phyloP scores from a whole-genome alignment of 2,888 invertebrate genomes.

The Drosophila barbarae region DNA sequence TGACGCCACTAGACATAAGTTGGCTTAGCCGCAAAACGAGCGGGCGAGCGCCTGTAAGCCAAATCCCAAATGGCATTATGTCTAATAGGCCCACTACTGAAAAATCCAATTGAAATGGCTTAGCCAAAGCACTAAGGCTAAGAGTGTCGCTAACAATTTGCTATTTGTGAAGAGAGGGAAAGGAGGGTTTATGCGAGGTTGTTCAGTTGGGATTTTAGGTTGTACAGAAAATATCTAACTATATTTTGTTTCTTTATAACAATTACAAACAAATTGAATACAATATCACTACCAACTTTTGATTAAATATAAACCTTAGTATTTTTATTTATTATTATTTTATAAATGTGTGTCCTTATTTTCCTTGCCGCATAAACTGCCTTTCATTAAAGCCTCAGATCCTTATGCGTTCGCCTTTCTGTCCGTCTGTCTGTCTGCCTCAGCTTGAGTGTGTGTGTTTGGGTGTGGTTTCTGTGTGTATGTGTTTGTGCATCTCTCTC shows the following conservation, averaged over 20 bases:
- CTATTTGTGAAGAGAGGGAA: neutral
- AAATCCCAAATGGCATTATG: slow-evolving; percentile 28
- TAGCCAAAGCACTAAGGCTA: slow-evolving; percentile 25
- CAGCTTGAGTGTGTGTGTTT: slow-evolving; percentile 3
- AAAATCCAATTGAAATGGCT: slow-evolving; percentile 41
- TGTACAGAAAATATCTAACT: neutral
- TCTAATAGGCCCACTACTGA: slow-evolving; percentile 38
- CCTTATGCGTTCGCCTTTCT: neutral
- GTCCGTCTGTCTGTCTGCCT: neutral
- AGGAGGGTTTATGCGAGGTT: slow-evolving; percentile 2
- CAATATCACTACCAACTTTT: no score
- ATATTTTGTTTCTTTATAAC: rapidly evolving
- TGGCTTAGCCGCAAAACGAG: slow-evolving; percentile 22
- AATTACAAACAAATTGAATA: neutral
- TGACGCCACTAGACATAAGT: slow-evolving; percentile 22
- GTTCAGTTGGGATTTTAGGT: no score
- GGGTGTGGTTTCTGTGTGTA: slow-evolving; percentile 14
- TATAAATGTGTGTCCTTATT: neutral
- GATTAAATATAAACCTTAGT: neutral
- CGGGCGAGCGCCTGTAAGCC: slow-evolving; percentile 13
- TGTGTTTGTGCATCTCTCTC: slow-evolving; percentile 19
- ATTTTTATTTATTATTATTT: neutral
- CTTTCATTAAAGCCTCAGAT: neutral
- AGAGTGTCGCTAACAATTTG: slow-evolving; percentile 10
- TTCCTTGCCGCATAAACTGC: slow-evolving; percentile 2